Evolutionary conservation across 2,888 invertebrate genomes (phyloP).

Genomic region (Drosophila emarginata): DNA sequence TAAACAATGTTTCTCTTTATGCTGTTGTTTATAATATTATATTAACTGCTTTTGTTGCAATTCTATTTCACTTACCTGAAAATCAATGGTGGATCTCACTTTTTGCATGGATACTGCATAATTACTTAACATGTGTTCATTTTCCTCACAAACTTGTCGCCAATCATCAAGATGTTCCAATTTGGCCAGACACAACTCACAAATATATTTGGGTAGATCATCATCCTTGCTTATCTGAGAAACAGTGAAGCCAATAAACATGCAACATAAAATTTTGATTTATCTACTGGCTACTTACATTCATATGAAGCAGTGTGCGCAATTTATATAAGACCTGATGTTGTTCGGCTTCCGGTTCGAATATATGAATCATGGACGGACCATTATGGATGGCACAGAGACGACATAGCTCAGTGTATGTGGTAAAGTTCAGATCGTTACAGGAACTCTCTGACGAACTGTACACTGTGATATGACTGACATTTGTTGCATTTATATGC

Average conservation of each 20-base stretch:
- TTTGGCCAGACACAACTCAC: constrained; percentile 86
- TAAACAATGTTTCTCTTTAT: too few relatives aligned
- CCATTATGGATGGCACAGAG: constrained; percentile 88
- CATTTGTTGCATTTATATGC: constrained; percentile 56
- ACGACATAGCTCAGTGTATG: constrained; percentile 88
- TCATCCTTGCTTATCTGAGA: constrained; percentile 88
- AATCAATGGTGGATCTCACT: constrained; percentile 87
- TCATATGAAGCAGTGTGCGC: constrained; percentile 87
- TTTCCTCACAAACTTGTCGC: constrained; percentile 86
- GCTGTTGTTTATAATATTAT: too few relatives aligned
- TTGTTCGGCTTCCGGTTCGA: constrained; percentile 89
- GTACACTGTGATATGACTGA: constrained; percentile 47
- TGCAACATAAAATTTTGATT: neutral
- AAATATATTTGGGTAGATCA: constrained; percentile 88
- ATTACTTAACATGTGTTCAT: constrained; percentile 87
- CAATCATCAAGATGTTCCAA: constrained; percentile 88
- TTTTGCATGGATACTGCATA: constrained; percentile 88
- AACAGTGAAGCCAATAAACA: constrained; percentile 17
- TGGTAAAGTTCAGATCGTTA: constrained; percentile 86
- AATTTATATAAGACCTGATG: constrained; percentile 88
- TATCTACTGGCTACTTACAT: constrained; percentile 83
- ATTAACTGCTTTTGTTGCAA: too few relatives aligned
- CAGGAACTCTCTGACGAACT: constrained; percentile 70
- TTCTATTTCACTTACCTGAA: constrained; percentile 84
- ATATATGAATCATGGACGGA: constrained; percentile 87